A percentile compares a stretch with the other conserved stretches of the same genome.
phyloP scores from a whole-genome alignment of 1,140 invertebrate species.

The Dinothrombium tinctorium region DNA sequence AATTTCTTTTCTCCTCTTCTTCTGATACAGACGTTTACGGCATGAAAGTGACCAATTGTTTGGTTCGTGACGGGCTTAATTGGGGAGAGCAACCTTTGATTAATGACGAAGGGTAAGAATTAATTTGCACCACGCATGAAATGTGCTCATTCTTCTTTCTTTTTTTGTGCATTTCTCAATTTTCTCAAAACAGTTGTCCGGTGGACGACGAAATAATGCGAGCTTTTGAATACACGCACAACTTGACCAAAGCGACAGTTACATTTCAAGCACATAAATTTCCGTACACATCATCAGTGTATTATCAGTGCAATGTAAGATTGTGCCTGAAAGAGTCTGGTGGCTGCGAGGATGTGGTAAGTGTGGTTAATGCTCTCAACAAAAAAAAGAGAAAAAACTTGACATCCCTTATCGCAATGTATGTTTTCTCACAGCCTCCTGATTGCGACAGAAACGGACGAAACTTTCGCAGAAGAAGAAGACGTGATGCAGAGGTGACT shows the following conservation, averaged over 20 bases:
- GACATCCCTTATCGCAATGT: slow-evolving; percentile 3
- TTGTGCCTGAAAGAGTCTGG: slow-evolving; percentile 40
- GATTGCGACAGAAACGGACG: slow-evolving; percentile 12
- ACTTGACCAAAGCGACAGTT: slow-evolving; percentile 49
- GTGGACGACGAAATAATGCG: slow-evolving; percentile 78
- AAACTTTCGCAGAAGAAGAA: slow-evolving; percentile 22
- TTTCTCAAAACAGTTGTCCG: slow-evolving; percentile 39
- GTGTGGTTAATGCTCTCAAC: no score
- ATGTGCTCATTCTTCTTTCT: neutral
- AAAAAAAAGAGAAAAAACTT: no score
- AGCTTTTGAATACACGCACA: slow-evolving; percentile 48
- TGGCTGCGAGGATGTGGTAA: slow-evolving; percentile 37
- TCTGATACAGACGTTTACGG: slow-evolving; percentile 31
- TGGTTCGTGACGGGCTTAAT: slow-evolving; percentile 69
- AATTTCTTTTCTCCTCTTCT: slow-evolving; percentile 3
- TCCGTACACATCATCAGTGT: slow-evolving; percentile 73
- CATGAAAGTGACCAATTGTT: slow-evolving; percentile 59
- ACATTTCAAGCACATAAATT: slow-evolving; percentile 82
- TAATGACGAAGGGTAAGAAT: slow-evolving; percentile 50
- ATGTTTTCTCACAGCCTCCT: slow-evolving; percentile 14
- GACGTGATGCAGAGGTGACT: slow-evolving; percentile 3
- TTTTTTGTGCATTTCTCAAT: neutral
- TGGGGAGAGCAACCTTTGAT: slow-evolving; percentile 74
- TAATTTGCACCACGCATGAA: neutral
- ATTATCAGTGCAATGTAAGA: slow-evolving; percentile 75